Base-by-base conservation (phyloP, 1,140 invertebrate species). In the Ctenoplectra terminalis region DNA sequence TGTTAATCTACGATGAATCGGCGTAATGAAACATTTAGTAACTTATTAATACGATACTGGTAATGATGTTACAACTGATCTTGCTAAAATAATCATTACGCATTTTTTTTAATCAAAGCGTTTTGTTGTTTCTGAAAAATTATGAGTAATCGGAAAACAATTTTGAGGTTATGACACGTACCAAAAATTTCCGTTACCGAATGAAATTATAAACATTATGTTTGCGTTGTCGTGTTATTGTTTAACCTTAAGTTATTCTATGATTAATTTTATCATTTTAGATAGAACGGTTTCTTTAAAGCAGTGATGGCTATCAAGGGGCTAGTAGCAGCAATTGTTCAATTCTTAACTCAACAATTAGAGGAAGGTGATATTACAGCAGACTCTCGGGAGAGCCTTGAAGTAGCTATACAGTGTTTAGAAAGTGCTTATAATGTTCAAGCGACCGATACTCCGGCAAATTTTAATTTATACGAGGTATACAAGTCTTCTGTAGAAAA, bases 361-460 rank as follows among this genome's bases (percentile, higher is more conserved):
- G 91, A 94, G 40, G 88, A 92, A 77, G 91, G 90, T 40, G 85
- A 92, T 48, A 90, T 94, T 60, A 91, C 94, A 40, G 92, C 94
- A 48, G 97, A 98, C 90, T 95, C 96, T 11, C 94, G 95, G 70
- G 97, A 98, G 91, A 97, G 97, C 91, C 94, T 98, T 72, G 97
- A 98, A 92, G 97, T 97, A 60, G 96, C 96, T 17, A 95, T 97
- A 82, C 97, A 98, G 92, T 98, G 98, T 92, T 94, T 98, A 81
- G 97, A 98, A 91, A 96, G 96, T 70, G 96, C 97, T 1, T 98
- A 97, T 90, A 95, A 95, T 83, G 92, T 96, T 1, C 94, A 93
- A 29, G 91, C 93, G 5, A 94, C 94, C 7, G 95, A 95, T 83
- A 91, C 94, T 4, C 85, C 92, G 7, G 75, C 88, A 31, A 90